Percentiles rank a stretch among this genome's conserved stretches.
Conservation (phyloP, 2,888 invertebrate species). For the Therioaphis trifolii region DNA sequence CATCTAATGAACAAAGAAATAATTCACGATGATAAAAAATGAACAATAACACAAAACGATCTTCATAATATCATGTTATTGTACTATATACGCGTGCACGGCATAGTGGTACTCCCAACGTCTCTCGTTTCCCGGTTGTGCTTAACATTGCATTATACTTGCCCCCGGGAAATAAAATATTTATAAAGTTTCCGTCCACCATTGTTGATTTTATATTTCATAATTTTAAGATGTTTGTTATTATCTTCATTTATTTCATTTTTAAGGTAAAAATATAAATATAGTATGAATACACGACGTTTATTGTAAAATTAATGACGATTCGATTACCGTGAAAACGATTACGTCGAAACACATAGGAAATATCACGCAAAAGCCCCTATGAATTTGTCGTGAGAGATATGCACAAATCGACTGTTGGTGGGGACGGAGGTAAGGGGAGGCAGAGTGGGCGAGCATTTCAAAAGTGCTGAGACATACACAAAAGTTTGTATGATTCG, state of each 20-base stretch:
- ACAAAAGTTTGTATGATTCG: slow-evolving; percentile 36
- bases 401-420: no score
- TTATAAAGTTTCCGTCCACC: slow-evolving; percentile 14
- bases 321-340: neutral
- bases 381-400: neutral
- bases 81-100: neutral
- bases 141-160: slow-evolving; percentile 4
- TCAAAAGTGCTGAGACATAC: slow-evolving; percentile 42
- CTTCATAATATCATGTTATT: slow-evolving; percentile 17
- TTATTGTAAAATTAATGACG: slow-evolving; percentile 27
- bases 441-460: slow-evolving; percentile 15
- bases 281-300: neutral
- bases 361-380: neutral
- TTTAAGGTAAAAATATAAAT: neutral
- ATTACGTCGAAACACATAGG: no score
- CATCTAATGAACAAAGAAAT: slow-evolving; percentile 16
- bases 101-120: neutral
- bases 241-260: slow-evolving; percentile 25
- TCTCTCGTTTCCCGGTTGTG: neutral
- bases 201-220: slow-evolving; percentile 27
- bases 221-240: neutral
- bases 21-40: slow-evolving; percentile 16
- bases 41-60: slow-evolving; percentile 32
- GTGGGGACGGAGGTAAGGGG: no score
- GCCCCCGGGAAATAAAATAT: slow-evolving; percentile 20